Percentiles rank a stretch among this genome's conserved stretches.
phyloP scores from a whole-genome alignment of 2,888 invertebrate genomes.

The Sphecodes monilicornis region DNA sequence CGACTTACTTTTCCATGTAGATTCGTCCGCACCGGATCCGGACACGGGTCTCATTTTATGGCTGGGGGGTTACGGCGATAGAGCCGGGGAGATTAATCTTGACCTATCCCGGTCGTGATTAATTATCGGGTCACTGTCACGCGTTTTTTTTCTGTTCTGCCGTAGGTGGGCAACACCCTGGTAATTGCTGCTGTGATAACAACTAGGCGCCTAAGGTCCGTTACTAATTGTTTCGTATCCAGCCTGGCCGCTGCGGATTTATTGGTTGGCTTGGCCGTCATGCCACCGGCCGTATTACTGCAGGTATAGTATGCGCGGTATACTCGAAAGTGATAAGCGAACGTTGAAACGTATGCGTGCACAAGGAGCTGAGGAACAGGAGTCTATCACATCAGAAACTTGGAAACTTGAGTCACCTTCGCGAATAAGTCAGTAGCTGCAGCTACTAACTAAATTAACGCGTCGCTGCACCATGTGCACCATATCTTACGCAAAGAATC shows the following conservation, averaged over 20 bases:
- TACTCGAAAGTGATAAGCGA: constrained; percentile 8
- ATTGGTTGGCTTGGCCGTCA: constrained; percentile 96
- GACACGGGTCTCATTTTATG: background rate
- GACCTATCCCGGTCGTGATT: background rate
- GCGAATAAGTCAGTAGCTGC: background rate
- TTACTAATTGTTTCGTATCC: constrained; percentile 98
- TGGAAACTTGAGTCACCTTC: constrained; percentile 4
- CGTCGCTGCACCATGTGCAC: background rate
- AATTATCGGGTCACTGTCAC: background rate
- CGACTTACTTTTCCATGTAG: background rate
- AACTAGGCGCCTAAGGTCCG: constrained; percentile 93
- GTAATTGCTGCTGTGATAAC: constrained; percentile 96
- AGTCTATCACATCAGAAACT: background rate
- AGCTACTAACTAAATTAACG: background rate
- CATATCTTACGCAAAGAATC: background rate
- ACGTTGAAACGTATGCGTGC: background rate
- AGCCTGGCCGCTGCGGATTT: constrained; percentile 97
- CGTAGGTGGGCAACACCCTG: constrained; percentile 92
- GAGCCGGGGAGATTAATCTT: background rate
- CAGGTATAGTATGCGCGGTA: constrained; percentile 72
- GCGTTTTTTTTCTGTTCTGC: constrained; percentile 56
- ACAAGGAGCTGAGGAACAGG: background rate
- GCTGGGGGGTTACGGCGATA: background rate
- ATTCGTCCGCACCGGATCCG: background rate
- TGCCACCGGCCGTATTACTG: constrained; percentile 94